Conservation (phyloP, 92 coral and sea anemone species). For the Isaurus tuberculatus region DNA sequence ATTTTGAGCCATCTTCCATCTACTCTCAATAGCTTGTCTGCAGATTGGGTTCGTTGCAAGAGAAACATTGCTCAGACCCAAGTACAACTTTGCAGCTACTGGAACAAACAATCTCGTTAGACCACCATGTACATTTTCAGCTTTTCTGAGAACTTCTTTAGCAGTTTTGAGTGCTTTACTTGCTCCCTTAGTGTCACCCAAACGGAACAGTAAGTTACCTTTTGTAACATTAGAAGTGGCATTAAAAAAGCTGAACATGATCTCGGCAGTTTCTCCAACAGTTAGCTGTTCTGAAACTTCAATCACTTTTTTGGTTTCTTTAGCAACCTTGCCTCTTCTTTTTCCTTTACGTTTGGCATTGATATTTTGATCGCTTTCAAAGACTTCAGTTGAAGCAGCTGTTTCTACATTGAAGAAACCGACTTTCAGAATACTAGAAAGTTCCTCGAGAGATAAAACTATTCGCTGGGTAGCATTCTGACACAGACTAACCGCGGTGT, state of each 20-base stretch:
- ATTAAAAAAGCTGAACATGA: constrained; percentile 63
- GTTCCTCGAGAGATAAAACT: constrained; percentile 53
- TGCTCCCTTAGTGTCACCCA: constrained; percentile 61
- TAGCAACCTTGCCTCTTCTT: constrained; percentile 38
- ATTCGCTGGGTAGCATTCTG: constrained; percentile 49
- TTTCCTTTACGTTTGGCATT: constrained; percentile 57
- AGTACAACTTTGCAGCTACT: constrained; percentile 54
- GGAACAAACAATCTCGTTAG: constrained; percentile 46
- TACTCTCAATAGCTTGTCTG: constrained; percentile 15
- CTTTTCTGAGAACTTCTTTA: constrained; percentile 50
- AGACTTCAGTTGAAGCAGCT: neutral
- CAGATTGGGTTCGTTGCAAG: neutral
- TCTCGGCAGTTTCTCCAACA: constrained; percentile 36
- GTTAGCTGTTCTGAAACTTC: constrained; percentile 20
- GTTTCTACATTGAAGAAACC: constrained; percentile 16
- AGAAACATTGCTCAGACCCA: constrained; percentile 52
- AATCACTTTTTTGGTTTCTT: constrained; percentile 53
- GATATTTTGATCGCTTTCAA: neutral
- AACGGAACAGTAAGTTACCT: constrained; percentile 62
- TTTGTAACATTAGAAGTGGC: constrained; percentile 52
- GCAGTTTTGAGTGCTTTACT: constrained; percentile 63
- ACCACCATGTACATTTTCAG: constrained; percentile 43
- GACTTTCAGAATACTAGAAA: constrained; percentile 45
- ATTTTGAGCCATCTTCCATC: constrained; percentile 1
- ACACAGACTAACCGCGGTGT: constrained; percentile 61